These are phyloP conservation scores for Pseudomyrmex sp. DNA, from an alignment of 1,140 invertebrate species.

Conservation along the genomic window DNA sequence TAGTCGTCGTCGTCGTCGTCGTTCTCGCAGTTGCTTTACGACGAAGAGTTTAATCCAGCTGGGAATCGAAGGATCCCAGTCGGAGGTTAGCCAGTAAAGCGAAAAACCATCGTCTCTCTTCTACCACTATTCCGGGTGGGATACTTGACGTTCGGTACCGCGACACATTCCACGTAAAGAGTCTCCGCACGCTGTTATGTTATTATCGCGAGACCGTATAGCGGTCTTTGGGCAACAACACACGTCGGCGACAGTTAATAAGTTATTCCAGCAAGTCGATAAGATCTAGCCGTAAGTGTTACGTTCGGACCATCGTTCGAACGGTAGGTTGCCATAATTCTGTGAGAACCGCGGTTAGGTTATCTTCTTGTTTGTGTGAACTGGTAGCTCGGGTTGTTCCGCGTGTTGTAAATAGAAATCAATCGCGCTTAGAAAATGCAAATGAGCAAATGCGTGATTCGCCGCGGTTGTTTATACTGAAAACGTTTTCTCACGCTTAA, in stretches of 20 bases:
- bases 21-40: conserved; percentile 46
- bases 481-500: not conserved
- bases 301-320: conserved; percentile 18
- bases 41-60: conserved; percentile 57
- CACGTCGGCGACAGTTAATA: conserved; percentile 42
- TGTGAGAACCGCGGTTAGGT: too few species aligned
- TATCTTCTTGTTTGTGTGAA: conserved; percentile 3
- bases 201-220: conserved; percentile 41
- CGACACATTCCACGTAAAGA: not conserved
- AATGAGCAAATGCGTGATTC: not conserved
- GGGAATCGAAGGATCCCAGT: conserved; percentile 47
- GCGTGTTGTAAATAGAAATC: conserved; percentile 17
- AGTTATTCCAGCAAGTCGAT: conserved; percentile 44
- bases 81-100: conserved; percentile 41
- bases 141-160: conserved; percentile 44
- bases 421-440: conserved; percentile 25
- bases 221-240: conserved; percentile 14
- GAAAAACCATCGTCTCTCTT: conserved; percentile 48
- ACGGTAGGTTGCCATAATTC: conserved; percentile 20
- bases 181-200: conserved; percentile 23
- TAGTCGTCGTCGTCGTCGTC: not conserved
- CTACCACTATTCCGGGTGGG: conserved; percentile 7
- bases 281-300: conserved; percentile 47
- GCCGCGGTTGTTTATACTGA: conserved; percentile 5
- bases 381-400: not conserved